Conservation (phyloP, 2,113 vertebrate species). For the Circaetus cinerascens region DNA sequence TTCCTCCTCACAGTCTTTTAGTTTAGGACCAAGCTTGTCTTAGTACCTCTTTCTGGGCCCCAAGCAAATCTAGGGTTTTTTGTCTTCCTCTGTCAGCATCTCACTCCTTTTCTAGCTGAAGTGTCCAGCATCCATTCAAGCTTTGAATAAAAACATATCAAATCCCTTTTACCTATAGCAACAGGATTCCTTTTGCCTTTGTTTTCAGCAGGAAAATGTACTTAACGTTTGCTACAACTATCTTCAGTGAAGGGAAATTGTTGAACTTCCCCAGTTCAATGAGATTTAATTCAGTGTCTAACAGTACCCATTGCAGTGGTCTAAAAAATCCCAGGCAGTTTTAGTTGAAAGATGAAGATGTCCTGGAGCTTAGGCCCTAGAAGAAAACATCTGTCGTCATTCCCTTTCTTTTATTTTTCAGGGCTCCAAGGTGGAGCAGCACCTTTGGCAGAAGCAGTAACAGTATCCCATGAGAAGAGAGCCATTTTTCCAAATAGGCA, state of each 20-base stretch:
- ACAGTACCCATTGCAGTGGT: not conserved
- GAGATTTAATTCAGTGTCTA: not conserved
- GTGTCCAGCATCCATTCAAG: not conserved
- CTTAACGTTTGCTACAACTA: not conserved
- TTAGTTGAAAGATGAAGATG: not conserved
- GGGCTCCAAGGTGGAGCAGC: not conserved
- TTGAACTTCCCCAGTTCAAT: not conserved
- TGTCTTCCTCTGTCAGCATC: not conserved
- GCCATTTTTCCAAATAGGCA: not conserved
- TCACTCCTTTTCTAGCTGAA: not conserved
- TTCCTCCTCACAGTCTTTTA: not conserved
- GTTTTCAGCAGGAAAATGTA: not conserved
- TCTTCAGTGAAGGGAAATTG: not conserved
- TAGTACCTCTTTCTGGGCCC: not conserved
- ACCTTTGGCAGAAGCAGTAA: not conserved
- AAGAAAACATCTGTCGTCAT: not conserved
- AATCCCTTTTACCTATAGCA: not conserved
- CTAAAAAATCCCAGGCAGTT: not conserved
- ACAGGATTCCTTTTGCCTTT: not conserved
- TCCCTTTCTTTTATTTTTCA: not conserved
- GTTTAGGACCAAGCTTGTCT: not conserved
- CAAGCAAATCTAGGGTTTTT: not conserved
- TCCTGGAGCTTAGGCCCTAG: not conserved
- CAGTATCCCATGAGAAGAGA: not conserved
- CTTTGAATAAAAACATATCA: not conserved